Conservation (phyloP, 2,113 vertebrate species). For the Sebastes fasciatus region DNA sequence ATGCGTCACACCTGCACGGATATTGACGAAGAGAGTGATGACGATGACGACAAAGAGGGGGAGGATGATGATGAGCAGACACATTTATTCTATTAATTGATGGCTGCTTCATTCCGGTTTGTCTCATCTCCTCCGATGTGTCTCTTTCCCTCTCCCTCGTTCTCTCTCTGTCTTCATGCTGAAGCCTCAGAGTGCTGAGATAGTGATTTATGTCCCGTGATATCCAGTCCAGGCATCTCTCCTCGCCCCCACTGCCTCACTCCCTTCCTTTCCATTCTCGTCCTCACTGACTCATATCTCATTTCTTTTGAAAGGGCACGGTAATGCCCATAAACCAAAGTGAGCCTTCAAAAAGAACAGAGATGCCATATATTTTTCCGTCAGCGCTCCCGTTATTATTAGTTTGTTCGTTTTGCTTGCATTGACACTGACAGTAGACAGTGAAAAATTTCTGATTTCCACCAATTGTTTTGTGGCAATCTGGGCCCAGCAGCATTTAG, state of each 20-base stretch:
- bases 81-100: slow-evolving; percentile 35
- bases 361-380: background rate
- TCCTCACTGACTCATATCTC: slow-evolving; percentile 36
- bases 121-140: background rate
- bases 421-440: background rate
- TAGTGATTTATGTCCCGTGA: slow-evolving; percentile 47
- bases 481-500: background rate
- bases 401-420: background rate
- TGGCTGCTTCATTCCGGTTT: slow-evolving; percentile 19
- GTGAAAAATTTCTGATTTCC: background rate
- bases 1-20: slow-evolving; percentile 39
- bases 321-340: slow-evolving; percentile 25
- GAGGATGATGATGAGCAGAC: slow-evolving; percentile 16
- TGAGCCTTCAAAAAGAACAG: background rate
- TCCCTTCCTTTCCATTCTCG: slow-evolving; percentile 32
- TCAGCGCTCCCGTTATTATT: background rate
- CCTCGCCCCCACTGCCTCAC: slow-evolving; percentile 21
- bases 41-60: slow-evolving; percentile 31
- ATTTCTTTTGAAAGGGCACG: slow-evolving; percentile 41
- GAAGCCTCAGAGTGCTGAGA: slow-evolving; percentile 16
- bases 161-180: background rate
- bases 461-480: too few species aligned
- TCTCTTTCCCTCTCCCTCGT: background rate
- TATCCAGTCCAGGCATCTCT: slow-evolving; percentile 52
- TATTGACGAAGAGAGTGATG: slow-evolving; percentile 10